Evolutionary conservation across 2,113 vertebrate species (phyloP), one percentile per base, ranked within the genome.

Genomic region (Actenoides hombroni): DNA sequence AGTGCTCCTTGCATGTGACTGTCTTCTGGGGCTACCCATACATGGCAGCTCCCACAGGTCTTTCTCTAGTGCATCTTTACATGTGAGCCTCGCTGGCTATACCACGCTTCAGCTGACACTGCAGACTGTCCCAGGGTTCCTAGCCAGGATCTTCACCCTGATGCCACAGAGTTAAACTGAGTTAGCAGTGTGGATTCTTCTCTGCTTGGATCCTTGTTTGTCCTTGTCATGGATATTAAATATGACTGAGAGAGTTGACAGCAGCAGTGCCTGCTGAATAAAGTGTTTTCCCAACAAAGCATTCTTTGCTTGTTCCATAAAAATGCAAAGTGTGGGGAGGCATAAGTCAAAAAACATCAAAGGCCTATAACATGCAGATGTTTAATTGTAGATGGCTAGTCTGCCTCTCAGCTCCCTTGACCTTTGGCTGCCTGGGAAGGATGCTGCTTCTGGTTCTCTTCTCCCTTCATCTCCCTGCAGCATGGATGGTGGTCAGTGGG

Each of bases 351-450:
- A 37, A 48, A 46, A 31, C 37, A 77, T 84, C 67, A 7, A 67
- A 77, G 31, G 33, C 20, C 11, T 70, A 0, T 48, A 33, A 70
- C 0, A 0, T 15, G 56, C 24, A 24, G 63, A 18, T 13, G 1
- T 74, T 33, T 69, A 44, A 69, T 0, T 74, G 35, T 20, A 69
- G 48, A 8, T 68, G 75, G 25, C 59, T 31, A 8, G 44, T 20
- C 39, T 54, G 23, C 35, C 29, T 56, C 67, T 5, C 57, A 65
- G 54, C 59, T 44, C 13, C 0, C 44, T 40, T 48, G 86, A 49
- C 51, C 54, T 81, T 65, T 21, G 29, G 46, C 63, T 81, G 71
- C 54, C 37, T 1, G 37, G 48, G n/a, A 57, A 74, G 83, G 77
- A 35, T 49, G 3, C 1, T 2, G 63, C 53, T 64, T 48, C 19